Percentiles rank a stretch among this genome's conserved stretches.
Evolutionary conservation across 2,113 vertebrate genomes (phyloP).

Genomic region (Callipepla californica): DNA sequence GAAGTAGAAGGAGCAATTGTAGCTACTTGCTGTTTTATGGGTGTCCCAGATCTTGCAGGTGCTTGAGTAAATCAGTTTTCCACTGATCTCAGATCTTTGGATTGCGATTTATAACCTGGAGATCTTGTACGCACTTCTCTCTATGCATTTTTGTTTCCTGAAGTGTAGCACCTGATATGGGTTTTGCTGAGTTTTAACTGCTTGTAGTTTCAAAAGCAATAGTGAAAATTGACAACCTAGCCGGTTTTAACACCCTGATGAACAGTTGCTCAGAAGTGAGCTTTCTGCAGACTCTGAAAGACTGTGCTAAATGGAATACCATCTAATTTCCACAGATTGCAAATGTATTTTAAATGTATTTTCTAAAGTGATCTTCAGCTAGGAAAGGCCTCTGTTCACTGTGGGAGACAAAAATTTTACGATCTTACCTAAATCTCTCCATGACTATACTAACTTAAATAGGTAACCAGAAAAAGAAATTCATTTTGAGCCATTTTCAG

Average conservation of each 20-base stretch:
- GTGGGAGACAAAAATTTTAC: background rate
- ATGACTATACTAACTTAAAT: background rate
- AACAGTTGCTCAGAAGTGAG: accelerated
- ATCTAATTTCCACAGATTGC: background rate
- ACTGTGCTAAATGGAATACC: background rate
- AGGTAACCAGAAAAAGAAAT: conserved; percentile 16
- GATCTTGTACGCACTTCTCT: background rate
- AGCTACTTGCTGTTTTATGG: background rate
- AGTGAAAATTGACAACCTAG: background rate
- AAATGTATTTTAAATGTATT: background rate
- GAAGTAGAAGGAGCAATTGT: background rate
- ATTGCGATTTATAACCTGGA: background rate
- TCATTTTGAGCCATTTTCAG: background rate
- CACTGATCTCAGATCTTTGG: background rate
- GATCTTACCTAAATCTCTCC: background rate
- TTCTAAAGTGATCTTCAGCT: background rate
- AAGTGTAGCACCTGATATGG: background rate
- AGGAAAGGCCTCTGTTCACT: background rate
- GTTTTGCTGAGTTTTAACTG: background rate
- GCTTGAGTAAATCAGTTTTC: background rate
- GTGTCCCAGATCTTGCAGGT: background rate
- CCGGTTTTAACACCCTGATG: background rate
- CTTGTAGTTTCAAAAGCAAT: background rate
- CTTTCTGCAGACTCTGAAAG: background rate
- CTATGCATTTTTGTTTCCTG: background rate